A percentile compares a stretch with the other conserved stretches of the same genome.
These are phyloP conservation scores for Caenorhabditis virilis DNA, from an alignment of 2,888 invertebrate genomes.

Conservation along the genomic window DNA sequence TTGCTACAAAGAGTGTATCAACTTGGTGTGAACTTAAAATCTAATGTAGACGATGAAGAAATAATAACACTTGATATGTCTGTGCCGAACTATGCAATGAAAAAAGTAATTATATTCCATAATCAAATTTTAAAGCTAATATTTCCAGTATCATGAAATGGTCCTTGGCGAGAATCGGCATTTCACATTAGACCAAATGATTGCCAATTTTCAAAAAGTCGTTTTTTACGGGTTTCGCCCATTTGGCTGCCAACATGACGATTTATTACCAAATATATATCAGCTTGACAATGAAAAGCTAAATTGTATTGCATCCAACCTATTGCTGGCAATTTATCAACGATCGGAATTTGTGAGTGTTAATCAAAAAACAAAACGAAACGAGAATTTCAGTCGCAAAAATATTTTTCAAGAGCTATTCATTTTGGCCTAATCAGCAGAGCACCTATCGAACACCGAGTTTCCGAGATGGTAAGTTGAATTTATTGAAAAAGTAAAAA, in stretches of 20 bases:
- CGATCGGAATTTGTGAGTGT: constrained; percentile 28
- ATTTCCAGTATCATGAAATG: background rate
- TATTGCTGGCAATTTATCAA: constrained; percentile 16
- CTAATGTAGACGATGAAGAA: constrained; percentile 14
- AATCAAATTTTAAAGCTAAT: background rate
- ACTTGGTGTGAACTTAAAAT: constrained; percentile 6
- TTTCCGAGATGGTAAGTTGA: constrained; percentile 28
- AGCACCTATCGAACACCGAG: constrained; percentile 26
- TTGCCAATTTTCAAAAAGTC: constrained; percentile 16
- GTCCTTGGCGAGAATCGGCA: background rate
- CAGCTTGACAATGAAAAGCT: constrained; percentile 22
- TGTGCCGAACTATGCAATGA: constrained; percentile 11
- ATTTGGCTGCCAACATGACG: constrained; percentile 34
- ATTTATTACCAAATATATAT: constrained; percentile 29
- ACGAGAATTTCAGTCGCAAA: constrained; percentile 16
- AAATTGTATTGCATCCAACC: constrained; percentile 20
- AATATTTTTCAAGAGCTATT: constrained; percentile 32
- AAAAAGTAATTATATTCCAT: background rate
- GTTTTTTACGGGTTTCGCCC: constrained; percentile 22
- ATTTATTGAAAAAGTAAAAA: background rate
- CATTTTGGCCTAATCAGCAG: constrained; percentile 27
- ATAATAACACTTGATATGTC: constrained; percentile 13
- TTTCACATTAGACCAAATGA: constrained; percentile 4
- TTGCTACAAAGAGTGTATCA: constrained; percentile 16
- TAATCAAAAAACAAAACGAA: background rate